phyloP scores from a whole-genome alignment of 2,888 invertebrate species.

The Agonopterix subpropinquella region DNA sequence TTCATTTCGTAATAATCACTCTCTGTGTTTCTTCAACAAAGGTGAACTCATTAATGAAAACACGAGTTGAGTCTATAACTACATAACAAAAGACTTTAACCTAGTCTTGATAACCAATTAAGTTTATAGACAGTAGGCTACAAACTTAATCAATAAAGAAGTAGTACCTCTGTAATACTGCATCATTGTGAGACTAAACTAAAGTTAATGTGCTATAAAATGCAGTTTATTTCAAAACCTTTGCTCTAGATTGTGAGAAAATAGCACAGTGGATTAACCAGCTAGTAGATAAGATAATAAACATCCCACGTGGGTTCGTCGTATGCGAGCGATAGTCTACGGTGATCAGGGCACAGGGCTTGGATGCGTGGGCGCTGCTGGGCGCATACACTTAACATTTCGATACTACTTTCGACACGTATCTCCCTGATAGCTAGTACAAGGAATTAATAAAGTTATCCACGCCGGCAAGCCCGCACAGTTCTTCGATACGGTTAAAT shows the following conservation, averaged over 20 bases:
- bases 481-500: slow-evolving; percentile 22
- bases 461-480: slow-evolving; percentile 21
- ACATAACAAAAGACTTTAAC: too few relatives aligned
- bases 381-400: slow-evolving; percentile 56
- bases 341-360: slow-evolving; percentile 10
- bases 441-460: slow-evolving; percentile 51
- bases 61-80: too few relatives aligned
- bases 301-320: slow-evolving; percentile 46
- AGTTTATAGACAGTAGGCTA: too few relatives aligned
- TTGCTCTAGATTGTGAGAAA: slow-evolving; percentile 46
- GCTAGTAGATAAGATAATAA: slow-evolving; percentile 62
- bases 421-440: slow-evolving; percentile 37
- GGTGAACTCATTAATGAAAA: too few relatives aligned
- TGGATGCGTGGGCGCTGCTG: slow-evolving; percentile 37
- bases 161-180: too few relatives aligned
- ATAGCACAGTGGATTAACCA: slow-evolving; percentile 53
- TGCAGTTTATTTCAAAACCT: slow-evolving; percentile 38
- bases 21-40: too few relatives aligned
- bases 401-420: slow-evolving; percentile 54
- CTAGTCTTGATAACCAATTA: too few relatives aligned
- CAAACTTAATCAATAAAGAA: too few relatives aligned
- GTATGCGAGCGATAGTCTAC: slow-evolving; percentile 7
- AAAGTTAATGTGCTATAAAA: neutral
- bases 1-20: too few relatives aligned
- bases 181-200: neutral